These are phyloP conservation scores for Cricetomys ansorgei DNA, from an alignment of 2,113 vertebrate genomes.

Conservation along the genomic window DNA sequence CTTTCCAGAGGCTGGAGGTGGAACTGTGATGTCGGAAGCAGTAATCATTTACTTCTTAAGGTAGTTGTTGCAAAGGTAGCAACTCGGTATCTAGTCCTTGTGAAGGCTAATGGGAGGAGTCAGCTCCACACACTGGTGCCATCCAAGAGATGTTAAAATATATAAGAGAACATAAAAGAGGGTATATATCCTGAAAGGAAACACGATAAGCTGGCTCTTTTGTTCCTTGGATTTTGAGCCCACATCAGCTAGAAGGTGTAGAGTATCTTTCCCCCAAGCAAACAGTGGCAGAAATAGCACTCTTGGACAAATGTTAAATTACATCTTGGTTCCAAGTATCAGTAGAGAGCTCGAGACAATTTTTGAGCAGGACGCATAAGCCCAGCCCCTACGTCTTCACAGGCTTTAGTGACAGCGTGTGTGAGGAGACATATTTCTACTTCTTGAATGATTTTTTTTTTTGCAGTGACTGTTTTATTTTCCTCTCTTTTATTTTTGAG, in stretches of 20 bases:
- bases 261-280: background rate
- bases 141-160: background rate
- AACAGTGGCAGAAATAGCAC: slow-evolving; percentile 31
- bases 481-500: background rate
- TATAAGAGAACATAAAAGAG: background rate
- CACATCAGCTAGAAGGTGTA: background rate
- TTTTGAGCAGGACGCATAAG: background rate
- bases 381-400: background rate
- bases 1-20: background rate
- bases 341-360: background rate
- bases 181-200: background rate
- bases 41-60: background rate
- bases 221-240: slow-evolving; percentile 23
- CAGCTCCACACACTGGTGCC: background rate
- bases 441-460: slow-evolving; percentile 66
- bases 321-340: slow-evolving; percentile 37
- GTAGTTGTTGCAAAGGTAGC: background rate
- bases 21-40: background rate
- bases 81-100: background rate
- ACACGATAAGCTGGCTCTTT: slow-evolving; percentile 7
- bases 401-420: background rate
- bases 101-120: background rate
- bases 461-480: slow-evolving; percentile 22
- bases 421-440: background rate
- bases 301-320: slow-evolving; percentile 31